Evolutionary conservation across 2,797 vertebrate species (phyloP), one percentile per base, ranked within the genome.

Genomic region (Australoheros facetus): DNA sequence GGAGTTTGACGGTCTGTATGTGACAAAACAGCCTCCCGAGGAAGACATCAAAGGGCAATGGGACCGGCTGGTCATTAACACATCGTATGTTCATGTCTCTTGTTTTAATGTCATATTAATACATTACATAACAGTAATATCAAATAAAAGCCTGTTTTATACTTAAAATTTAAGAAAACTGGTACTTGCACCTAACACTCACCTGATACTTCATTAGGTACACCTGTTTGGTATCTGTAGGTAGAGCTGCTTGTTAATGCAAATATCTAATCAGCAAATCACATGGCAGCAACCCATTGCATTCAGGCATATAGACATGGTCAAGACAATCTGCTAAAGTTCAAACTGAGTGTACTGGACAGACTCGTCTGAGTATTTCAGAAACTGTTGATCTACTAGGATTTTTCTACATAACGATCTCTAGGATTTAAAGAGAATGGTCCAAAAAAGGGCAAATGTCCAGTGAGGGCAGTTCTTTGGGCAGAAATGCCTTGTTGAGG

Each of bases 11-110:
- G 97, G 97, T 9, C 87, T 98, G 21, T 98, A 97, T 85, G 97
- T 98, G 88, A 98, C 96, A 30, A 95, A 96, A 75, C 97, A 98
- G 78, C 97, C 97, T 19, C 97, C 96, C 5, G 97, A 99, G 83
- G 97, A 98, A 77, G 97, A 98, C 92, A 97, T 98, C 90, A 98
- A 97, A 93, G 97, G 97, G 45, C 98, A 99, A 73, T 99, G 98
- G 98, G 97, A 98, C 90, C 93, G 97, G 85, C 96, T 99, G 17
- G 96, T 97, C 77, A 97, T 98, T 90, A 97, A 97, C 86, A 98
- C 97, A 54, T 96, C 94, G 97, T 98, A 93, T 95, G 96, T 87
- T 89, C 62, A 82, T 3, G 51, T 21, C 32, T 79, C 56, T 3
- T 62, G n/a, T 74, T 75, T n/a, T 73, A n/a, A 77, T 72, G 13